Conservation (phyloP, 2,113 vertebrate species). For the Phylloscopus trochiloides region DNA sequence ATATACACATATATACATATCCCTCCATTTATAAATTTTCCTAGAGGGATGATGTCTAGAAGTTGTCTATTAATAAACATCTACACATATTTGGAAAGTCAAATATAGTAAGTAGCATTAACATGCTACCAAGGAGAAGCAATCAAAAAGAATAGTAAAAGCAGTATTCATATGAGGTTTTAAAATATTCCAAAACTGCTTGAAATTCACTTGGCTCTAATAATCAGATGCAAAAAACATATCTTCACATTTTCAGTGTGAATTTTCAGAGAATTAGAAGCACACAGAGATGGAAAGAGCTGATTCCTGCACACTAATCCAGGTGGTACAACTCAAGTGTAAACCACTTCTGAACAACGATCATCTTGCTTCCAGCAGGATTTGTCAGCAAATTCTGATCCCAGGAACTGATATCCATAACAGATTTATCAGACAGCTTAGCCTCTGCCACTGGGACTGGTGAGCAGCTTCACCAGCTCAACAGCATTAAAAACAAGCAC, state of each 20-base stretch:
- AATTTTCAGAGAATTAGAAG: background rate
- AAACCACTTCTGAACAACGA: background rate
- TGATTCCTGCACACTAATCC: background rate
- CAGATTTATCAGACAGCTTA: background rate
- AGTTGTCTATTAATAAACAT: background rate
- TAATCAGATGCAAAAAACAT: background rate
- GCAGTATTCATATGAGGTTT: background rate
- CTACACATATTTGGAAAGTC: background rate
- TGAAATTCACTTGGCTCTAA: background rate
- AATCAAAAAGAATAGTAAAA: background rate
- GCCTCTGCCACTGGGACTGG: background rate
- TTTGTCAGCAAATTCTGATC: background rate
- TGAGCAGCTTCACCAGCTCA: background rate
- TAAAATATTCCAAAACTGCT: background rate
- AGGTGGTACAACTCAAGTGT: background rate
- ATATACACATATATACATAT: background rate
- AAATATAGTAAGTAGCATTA: background rate
- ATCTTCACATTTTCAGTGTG: background rate
- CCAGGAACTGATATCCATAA: background rate
- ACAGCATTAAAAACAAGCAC: background rate
- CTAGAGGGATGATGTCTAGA: background rate
- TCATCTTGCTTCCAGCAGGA: background rate
- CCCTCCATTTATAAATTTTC: background rate
- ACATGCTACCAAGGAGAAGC: background rate
- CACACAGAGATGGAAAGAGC: background rate